Conservation (phyloP, 1,140 invertebrate species). For the Zaprionus capensis region DNA sequence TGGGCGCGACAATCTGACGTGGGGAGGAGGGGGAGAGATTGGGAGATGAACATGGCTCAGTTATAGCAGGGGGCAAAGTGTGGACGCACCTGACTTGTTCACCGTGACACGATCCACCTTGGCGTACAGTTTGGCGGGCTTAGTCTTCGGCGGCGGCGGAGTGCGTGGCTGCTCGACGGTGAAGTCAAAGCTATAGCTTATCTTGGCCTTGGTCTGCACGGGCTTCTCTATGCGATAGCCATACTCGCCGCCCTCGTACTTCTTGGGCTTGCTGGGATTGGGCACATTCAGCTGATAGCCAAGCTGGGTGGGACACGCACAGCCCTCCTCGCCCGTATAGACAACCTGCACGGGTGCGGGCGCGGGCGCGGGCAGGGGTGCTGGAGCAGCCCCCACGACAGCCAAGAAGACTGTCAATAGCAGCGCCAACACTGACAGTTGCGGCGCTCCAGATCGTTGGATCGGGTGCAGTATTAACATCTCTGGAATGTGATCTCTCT, state of each 20-base stretch:
- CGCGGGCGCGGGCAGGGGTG: not conserved
- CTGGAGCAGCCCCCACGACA: constrained; percentile 12
- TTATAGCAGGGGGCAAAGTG: not conserved
- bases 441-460: not conserved
- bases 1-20: constrained; percentile 61
- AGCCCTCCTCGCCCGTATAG: constrained; percentile 73
- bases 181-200: constrained; percentile 77
- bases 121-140: constrained; percentile 68
- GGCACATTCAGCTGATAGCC: constrained; percentile 75
- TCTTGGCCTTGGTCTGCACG: constrained; percentile 71
- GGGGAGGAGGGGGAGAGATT: not conserved
- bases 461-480: constrained; percentile 29
- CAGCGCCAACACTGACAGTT: constrained; percentile 23
- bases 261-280: constrained; percentile 52
- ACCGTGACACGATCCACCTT: constrained; percentile 70
- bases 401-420: constrained; percentile 33
- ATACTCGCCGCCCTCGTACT: constrained; percentile 53
- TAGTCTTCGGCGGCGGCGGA: constrained; percentile 47
- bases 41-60: not conserved
- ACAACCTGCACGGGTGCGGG: constrained; percentile 57
- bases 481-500: not conserved
- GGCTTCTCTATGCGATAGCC: constrained; percentile 77
- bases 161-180: constrained; percentile 72
- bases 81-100: constrained; percentile 64
- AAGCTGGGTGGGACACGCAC: constrained; percentile 68